A percentile compares a stretch with the other conserved stretches of the same genome.
These are phyloP conservation scores for Radopholus similis DNA, from an alignment of 1,140 invertebrate species.

Conservation along the genomic window DNA sequence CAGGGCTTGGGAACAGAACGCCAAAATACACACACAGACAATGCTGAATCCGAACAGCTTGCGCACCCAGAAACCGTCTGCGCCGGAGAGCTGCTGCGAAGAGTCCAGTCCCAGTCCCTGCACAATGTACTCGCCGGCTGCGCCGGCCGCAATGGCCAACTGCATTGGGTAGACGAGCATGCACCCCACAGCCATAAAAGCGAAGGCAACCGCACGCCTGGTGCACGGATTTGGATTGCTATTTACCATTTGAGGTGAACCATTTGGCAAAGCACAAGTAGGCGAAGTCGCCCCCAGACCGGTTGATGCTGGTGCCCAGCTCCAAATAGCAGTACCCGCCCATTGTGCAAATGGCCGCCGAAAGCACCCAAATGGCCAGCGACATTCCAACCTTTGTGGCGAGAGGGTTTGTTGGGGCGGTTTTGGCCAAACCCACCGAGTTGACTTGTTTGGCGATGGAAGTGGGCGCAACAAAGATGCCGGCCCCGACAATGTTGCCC, in stretches of 20 bases:
- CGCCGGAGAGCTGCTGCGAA: too few species aligned
- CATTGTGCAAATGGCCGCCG: slow-evolving; percentile 1
- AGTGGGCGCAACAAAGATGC: slow-evolving; percentile 88
- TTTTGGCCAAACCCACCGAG: slow-evolving; percentile 22
- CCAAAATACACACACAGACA: too few species aligned
- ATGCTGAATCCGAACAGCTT: too few species aligned
- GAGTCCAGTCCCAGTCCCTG: too few species aligned
- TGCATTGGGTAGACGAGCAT: slow-evolving; percentile 35
- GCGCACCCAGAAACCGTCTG: too few species aligned
- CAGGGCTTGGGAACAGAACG: too few species aligned
- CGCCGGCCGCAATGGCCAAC: not conserved
- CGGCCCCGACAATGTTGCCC: slow-evolving; percentile 86
- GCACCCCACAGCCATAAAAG: slow-evolving; percentile 39
- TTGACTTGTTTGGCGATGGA: slow-evolving; percentile 38
- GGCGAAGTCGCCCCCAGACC: slow-evolving; percentile 47
- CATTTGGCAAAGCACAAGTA: slow-evolving; percentile 50
- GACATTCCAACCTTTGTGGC: not conserved
- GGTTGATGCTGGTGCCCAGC: slow-evolving; percentile 42
- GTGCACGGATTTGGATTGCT: not conserved
- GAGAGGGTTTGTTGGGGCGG: not conserved
- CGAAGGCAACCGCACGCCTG: slow-evolving; percentile 39
- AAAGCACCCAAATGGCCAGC: not conserved
- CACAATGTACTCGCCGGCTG: slow-evolving; percentile 6
- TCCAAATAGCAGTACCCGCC: slow-evolving; percentile 60
- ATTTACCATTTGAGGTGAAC: slow-evolving; percentile 1